Conservation (phyloP, 2,113 vertebrate genomes). For the Felis catus region F.catus_Fca126_mat1.0 CM031419.1:125969001-125969500, state of each 20-base stretch:
- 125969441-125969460: neutral
- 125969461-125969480: neutral
- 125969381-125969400: neutral
- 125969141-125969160: constrained; percentile 45
- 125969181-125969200: neutral
- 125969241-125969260: constrained; percentile 28
- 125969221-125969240: neutral
- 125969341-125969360: constrained; percentile 21
- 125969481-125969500: neutral
- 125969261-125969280: constrained; percentile 35
- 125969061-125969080: constrained; percentile 21
- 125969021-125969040: neutral
- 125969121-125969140: neutral
- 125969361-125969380: neutral
- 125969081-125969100: constrained; percentile 27
- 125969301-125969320: constrained; percentile 65
- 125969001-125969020: neutral
- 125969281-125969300: constrained; percentile 58
- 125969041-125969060: constrained; percentile 41
- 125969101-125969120: neutral
- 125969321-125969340: constrained; percentile 51
- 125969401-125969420: neutral
- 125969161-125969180: constrained; percentile 50
- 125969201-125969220: constrained; percentile 55
- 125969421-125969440: neutral